Base-by-base conservation (phyloP, 2,888 invertebrate species). In the Leucania comma region DNA sequence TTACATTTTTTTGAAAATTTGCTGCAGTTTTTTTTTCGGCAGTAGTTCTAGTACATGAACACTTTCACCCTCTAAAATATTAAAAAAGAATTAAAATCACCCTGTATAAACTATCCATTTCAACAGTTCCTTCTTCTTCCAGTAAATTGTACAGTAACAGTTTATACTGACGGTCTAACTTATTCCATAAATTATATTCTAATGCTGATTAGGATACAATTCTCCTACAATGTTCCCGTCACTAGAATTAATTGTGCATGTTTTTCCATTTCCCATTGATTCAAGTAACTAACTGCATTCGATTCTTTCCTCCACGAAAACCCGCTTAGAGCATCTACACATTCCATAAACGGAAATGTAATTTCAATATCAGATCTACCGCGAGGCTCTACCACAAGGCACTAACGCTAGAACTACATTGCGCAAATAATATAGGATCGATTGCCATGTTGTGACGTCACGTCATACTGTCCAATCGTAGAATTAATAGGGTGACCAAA, bases 71-170 rank as follows among this genome's bases (percentile, higher is more conserved):
- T 0, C 42, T 17, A 3, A 4, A 42, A 17, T 42, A 42, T 4
- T 17, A 4, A 42, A 3, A 14, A 42, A 6, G 1, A 14, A 20
- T 2, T 1, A 46, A 46, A 46, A 2, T 46, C 46, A 46, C 6
- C 20, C 46, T 48, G 46, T n/a, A n/a, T 48, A 42, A 42, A 42
- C 26, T 4, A 1, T 12, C 8, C 12, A 20, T 1, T 17, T 1
- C 1, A 12, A n/a, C 65, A 48, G 17, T 26, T 50, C 22, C 20
- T 42, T 42, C 4, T 12, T 20, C 8, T 24, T 29, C 12, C 3
- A 2, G 42, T 53, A 70, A n/a, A 62, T 74, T 62, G 32, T 73
- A 42, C 70, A 42, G 20, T 32, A 26, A 62, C 32, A 62, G 42
- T 53, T 32, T 14, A 10, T 14, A 14, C 14, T 14, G 32, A 65